Conservation (phyloP, 2,888 invertebrate species). For the Hemaris fuciformis region DNA sequence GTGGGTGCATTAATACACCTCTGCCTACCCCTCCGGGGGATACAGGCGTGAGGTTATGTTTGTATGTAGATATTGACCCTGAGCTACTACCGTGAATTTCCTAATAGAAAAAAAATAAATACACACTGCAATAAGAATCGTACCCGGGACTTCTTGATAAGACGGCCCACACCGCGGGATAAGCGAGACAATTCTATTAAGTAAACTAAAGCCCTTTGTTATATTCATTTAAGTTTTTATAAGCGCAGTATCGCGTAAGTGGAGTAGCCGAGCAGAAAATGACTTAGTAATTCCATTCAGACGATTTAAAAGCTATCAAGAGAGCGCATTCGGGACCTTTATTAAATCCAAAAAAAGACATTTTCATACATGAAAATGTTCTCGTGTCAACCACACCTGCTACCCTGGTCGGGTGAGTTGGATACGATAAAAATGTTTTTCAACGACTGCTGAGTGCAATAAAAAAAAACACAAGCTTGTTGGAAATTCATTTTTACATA, state of each 20-base stretch:
- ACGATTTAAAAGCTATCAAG: neutral
- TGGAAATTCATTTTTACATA: neutral
- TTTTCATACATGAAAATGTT: slow-evolving; percentile 2
- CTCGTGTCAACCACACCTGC: neutral
- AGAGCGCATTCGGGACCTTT: neutral
- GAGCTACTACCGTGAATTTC: no score
- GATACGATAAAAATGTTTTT: neutral
- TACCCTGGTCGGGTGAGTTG: neutral
- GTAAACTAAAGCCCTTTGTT: no score
- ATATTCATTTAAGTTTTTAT: neutral
- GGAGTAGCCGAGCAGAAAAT: neutral
- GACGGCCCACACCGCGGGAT: no score
- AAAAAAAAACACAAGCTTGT: neutral
- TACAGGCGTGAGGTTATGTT: no score
- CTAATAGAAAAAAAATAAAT: no score
- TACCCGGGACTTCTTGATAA: no score
- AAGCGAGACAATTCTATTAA: no score
- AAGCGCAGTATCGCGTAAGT: neutral
- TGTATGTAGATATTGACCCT: no score
- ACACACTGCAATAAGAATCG: no score
- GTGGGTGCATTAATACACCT: no score
- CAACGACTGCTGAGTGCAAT: neutral
- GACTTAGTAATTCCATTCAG: neutral
- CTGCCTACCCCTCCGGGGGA: no score
- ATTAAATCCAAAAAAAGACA: neutral